Conservation (phyloP, 2,888 invertebrate genomes). For the Drosophila stalkeri region DNA sequence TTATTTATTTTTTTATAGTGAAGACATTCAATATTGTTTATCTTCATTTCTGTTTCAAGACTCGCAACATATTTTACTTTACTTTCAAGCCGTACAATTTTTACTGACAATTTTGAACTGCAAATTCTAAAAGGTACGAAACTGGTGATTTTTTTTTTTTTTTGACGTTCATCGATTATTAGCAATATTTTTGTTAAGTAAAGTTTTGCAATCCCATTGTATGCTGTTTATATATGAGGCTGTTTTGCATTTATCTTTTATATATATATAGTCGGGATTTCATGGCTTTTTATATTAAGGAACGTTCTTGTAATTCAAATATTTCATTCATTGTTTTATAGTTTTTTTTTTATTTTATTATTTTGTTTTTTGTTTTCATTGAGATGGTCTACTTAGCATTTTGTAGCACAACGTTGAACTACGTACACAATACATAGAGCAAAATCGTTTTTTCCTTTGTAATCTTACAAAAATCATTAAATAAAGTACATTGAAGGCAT, state of each 20-base stretch:
- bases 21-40: slow-evolving; percentile 35
- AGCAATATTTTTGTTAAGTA: slow-evolving; percentile 33
- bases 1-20: slow-evolving; percentile 42
- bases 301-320: slow-evolving; percentile 49
- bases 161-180: slow-evolving; percentile 25
- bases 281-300: slow-evolving; percentile 46
- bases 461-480: slow-evolving; percentile 50
- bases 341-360: slow-evolving; percentile 15
- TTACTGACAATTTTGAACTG: slow-evolving; percentile 84
- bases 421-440: slow-evolving; percentile 67
- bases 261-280: slow-evolving; percentile 33
- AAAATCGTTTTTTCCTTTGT: slow-evolving; percentile 48
- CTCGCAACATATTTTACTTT: slow-evolving; percentile 23
- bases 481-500: slow-evolving; percentile 63
- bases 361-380: slow-evolving; percentile 33
- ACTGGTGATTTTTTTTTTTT: slow-evolving; percentile 40
- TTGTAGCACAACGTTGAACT: slow-evolving; percentile 50
- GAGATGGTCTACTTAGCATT: slow-evolving; percentile 47
- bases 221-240: slow-evolving; percentile 27
- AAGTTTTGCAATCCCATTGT: slow-evolving; percentile 33
- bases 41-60: slow-evolving; percentile 47
- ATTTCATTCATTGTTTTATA: slow-evolving; percentile 27
- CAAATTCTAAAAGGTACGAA: slow-evolving; percentile 85
- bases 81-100: slow-evolving; percentile 57
- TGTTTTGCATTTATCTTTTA: slow-evolving; percentile 24